Percentiles rank a stretch among this genome's conserved stretches.
Conservation (phyloP, 2,888 invertebrate genomes). For the Conops quadrifasciatus region DNA sequence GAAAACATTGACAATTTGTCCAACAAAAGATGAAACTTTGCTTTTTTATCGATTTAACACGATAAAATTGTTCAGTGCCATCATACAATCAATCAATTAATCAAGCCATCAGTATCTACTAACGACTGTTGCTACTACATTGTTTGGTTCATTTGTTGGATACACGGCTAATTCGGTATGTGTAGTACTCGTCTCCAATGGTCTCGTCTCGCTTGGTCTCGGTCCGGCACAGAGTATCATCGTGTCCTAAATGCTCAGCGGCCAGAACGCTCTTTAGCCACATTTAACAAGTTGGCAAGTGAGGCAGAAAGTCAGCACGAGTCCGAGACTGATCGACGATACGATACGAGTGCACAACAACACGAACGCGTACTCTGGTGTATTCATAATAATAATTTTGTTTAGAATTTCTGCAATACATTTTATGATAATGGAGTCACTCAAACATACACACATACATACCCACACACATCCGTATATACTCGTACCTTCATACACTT, state of each 20-base stretch:
- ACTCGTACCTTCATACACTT: neutral
- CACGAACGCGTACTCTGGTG: neutral
- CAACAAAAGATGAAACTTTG: too few relatives aligned
- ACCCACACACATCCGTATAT: conserved; percentile 9
- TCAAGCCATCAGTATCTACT: too few relatives aligned
- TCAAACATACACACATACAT: conserved; percentile 15
- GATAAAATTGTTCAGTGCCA: too few relatives aligned
- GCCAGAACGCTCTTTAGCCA: conserved; percentile 50
- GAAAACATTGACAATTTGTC: too few relatives aligned
- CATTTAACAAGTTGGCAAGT: conserved; percentile 12
- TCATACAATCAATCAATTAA: too few relatives aligned
- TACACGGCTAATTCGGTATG: too few relatives aligned
- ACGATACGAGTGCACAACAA: neutral
- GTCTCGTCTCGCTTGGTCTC: neutral
- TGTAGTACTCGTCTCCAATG: too few relatives aligned
- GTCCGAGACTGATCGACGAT: too few relatives aligned
- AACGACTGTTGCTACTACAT: too few relatives aligned
- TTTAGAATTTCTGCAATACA: neutral
- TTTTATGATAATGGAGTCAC: neutral
- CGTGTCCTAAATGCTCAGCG: conserved; percentile 59
- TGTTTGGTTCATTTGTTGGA: too few relatives aligned
- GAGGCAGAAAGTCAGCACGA: conserved; percentile 15
- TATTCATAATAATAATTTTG: neutral
- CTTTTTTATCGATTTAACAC: too few relatives aligned
- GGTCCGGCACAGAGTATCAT: conserved; percentile 38